Base-by-base conservation (phyloP, 2,113 vertebrate species). In the Ptilonorhynchus violaceus region DNA sequence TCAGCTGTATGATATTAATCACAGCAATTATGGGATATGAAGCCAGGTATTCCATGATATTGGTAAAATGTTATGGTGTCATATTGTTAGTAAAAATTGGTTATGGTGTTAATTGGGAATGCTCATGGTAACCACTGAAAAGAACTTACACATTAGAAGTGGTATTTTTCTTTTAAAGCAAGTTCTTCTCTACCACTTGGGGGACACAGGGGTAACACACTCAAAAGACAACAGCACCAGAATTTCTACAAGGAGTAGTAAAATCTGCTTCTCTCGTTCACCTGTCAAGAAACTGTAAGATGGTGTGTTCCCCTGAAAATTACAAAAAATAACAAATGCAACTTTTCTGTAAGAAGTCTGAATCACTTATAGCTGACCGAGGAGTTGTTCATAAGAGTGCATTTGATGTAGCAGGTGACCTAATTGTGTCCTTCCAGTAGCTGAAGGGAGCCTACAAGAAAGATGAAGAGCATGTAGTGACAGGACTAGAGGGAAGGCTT, bases 291-390 rank as follows among this genome's bases (percentile, higher is more conserved):
- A 53, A 55, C 23, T 6, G 2, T 78, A 21, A 95, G 30, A 89
- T 11, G 68, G 30, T 58, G 27, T 18, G 13, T 85, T 91, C 95
- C 88, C 88, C 19, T 90, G 53, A 93, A 97, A 52, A 75, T 39
- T 88, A 49, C 6, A 82, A 74, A 91, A 81, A 96, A 37, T 10
- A 94, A 93, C 39, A 97, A 96, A 96, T 42, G 13, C 18, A 96
- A 87, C 53, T 97, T 96, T 96, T 85, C 42, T 92, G 53, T 97
- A 96, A 85, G 96, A 96, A 95, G 80, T 92, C 97, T 93, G 78
- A 97, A 97, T 98, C 98, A 98, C 98, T 98, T 98, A 97, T 92
- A 98, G 96, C 94, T 95, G 98, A 97, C 95, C 91, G 70, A 69
- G 66, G 96, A 97, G 97, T 70, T 95, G 33, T 72, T 96, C 58